Conservation (phyloP, 2,797 vertebrate genomes). For the Sebastes dallii region DNA sequence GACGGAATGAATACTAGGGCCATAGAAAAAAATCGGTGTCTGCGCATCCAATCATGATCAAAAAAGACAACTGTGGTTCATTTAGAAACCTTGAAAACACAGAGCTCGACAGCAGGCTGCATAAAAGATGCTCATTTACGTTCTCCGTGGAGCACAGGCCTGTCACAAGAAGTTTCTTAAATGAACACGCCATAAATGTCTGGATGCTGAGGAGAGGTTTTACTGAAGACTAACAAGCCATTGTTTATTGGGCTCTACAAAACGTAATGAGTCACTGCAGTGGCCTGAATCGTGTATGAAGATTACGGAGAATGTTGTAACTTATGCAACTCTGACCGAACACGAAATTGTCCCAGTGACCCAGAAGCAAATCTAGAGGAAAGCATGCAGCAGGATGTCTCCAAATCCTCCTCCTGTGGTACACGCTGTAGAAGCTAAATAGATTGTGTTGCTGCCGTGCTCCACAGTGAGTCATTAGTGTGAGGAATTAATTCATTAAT, state of each 20-base stretch:
- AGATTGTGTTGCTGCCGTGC: background rate
- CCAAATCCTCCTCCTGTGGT: background rate
- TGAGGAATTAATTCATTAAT: background rate
- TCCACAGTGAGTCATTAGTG: background rate
- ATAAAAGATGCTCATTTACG: slow-evolving; percentile 2
- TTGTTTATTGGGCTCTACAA: slow-evolving; percentile 33
- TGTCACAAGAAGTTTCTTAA: slow-evolving; percentile 46
- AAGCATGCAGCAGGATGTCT: background rate
- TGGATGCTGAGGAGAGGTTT: slow-evolving; percentile 6
- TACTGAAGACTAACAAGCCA: slow-evolving; percentile 35
- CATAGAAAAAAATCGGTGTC: background rate
- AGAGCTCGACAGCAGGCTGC: background rate
- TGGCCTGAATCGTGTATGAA: slow-evolving; percentile 38
- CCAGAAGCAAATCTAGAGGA: slow-evolving; percentile 34
- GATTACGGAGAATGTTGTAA: slow-evolving; percentile 17
- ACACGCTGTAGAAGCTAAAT: background rate
- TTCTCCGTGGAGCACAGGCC: background rate
- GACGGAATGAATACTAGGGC: background rate
- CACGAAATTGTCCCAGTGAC: slow-evolving; percentile 40
- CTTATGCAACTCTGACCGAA: slow-evolving; percentile 39
- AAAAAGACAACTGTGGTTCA: background rate
- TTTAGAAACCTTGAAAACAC: background rate
- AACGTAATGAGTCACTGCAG: slow-evolving; percentile 20
- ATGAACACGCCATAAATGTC: slow-evolving; percentile 9
- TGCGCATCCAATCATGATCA: background rate